Evolutionary conservation across 2,113 vertebrate species (phyloP).

Genomic region (Malurus melanocephalus): DNA sequence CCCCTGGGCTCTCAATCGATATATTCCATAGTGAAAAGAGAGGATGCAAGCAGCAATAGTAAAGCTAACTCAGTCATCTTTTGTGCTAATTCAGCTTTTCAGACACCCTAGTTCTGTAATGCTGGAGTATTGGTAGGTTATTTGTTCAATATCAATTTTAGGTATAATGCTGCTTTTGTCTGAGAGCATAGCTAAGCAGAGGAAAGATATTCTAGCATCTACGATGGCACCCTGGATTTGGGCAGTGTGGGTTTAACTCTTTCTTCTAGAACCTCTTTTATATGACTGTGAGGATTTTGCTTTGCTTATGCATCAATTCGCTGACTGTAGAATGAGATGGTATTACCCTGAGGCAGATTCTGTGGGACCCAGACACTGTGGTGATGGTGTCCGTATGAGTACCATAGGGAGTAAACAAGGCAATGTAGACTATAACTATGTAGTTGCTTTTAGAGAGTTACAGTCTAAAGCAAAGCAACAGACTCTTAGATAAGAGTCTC

Average conservation of each 20-base stretch:
- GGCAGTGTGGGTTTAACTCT: neutral
- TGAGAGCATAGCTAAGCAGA: neutral
- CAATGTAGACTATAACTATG: neutral
- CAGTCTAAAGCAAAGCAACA: slow-evolving; percentile 40
- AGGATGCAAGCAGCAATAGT: neutral
- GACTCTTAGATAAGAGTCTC: slow-evolving; percentile 53
- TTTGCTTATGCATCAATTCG: neutral
- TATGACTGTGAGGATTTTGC: neutral
- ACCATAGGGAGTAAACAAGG: slow-evolving; percentile 17
- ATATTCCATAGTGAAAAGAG: neutral
- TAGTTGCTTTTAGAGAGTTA: neutral
- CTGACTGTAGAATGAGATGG: neutral
- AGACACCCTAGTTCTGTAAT: neutral
- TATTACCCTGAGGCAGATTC: neutral
- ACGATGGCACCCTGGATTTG: neutral
- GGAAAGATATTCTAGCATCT: neutral
- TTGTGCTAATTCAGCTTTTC: neutral
- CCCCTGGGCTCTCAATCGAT: neutral
- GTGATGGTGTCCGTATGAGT: neutral
- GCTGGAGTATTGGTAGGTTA: neutral
- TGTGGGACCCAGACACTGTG: neutral
- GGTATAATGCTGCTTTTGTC: neutral
- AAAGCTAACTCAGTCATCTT: neutral
- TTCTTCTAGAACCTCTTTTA: neutral
- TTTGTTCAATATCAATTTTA: slow-evolving; percentile 53